Base-by-base conservation (phyloP, 2,113 vertebrate genomes). In the Pachycephala philippinensis region DNA sequence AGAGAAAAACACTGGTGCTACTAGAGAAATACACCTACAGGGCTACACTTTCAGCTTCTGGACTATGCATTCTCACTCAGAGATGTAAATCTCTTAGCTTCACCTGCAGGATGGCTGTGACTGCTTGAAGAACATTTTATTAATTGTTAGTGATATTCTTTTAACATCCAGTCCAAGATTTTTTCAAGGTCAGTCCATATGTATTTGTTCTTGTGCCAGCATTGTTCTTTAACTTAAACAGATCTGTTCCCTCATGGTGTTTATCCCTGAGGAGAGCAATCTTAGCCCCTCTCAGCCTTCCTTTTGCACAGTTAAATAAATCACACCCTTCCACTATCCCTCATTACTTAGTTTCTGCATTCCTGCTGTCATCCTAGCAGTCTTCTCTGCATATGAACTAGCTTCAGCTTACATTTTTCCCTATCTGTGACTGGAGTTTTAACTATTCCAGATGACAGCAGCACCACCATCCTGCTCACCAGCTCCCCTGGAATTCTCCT, bases 141-240 rank as follows among this genome's bases (percentile, higher is more conserved):
- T 52, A 79, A 52, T 49, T 89, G 30, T 64, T 71, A 80, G 22
- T 37, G 59, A 57, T 69, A 69, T 13, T 77, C 28, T 33, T 91
- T 89, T 84, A 77, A 66, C 35, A 63, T 80, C 14, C 63, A 90
- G 13, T 17, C 39, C 45, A 66, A 70, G 31, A 76, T 40, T 68
- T 84, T 84, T 93, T 83, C 84, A 64, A 49, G 53, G 79, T 65
- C 92, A 94, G 42, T 42, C 39, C 84, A 80, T 93, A 88, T 49
- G 23, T 74, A 71, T 91, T 84, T 96, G 89, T 91, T 92, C 95
- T 64, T 53, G 27, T 49, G 79, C 93, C 94, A 95, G 49, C 84
- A 92, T 95, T 95, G 93, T 95, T 95, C 91, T 90, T 91, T 89
- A 78, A 84, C 15, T 95, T 87, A 95, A 97, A 94, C 86, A 92